Base-by-base conservation (phyloP, 2,113 vertebrate species). In the Saccopteryx bilineata region DNA sequence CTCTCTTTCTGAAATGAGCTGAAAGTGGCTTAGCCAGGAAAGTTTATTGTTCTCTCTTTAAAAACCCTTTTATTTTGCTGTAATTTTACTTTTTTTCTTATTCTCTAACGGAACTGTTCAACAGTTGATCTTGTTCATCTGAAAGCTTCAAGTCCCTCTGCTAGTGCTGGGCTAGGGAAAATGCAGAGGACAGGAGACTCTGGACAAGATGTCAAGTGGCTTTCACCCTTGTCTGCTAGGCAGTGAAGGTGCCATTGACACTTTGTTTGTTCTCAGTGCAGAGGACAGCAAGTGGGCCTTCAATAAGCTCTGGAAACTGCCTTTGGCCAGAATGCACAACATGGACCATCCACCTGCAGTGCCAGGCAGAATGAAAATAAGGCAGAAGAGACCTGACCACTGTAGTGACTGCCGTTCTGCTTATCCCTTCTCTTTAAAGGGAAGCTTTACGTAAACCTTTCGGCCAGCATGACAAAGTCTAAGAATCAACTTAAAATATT, bases 1-100 rank as follows among this genome's bases (percentile, higher is more conserved):
- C 7, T 86, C 4, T 86, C 68, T 78, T 75, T 89, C 24, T 80
- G 60, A 31, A 82, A 78, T 48, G 26, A 82, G 54, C 72, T 63
- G 58, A 94, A 95, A 96, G 94, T 88, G 85, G 21, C 28, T 87
- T 83, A 87, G 56, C 7, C 23, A 63, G n/a, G 18, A 28, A 65
- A 69, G 18, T 61, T 71, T 23, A 76, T 91, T 52, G 81, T 76
- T 94, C 46, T 72, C n/a, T 71, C 60, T 87, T 79, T 76, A 61
- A 86, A 93, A 94, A 88, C 18, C 13, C 7, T 31, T 87, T 91
- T 15, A 1, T 78, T 93, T 93, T 91, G 24, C 28, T 87, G 15
- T 74, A 18, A 72, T 81, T 96, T 87, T 56, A 85, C 50, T 68
- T 94, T 48, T 95, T 54, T 11, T 82, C 26, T 86, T 50, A 81